Conservation (phyloP, 2,888 invertebrate species). For the Drosophila atroscutellata region DNA sequence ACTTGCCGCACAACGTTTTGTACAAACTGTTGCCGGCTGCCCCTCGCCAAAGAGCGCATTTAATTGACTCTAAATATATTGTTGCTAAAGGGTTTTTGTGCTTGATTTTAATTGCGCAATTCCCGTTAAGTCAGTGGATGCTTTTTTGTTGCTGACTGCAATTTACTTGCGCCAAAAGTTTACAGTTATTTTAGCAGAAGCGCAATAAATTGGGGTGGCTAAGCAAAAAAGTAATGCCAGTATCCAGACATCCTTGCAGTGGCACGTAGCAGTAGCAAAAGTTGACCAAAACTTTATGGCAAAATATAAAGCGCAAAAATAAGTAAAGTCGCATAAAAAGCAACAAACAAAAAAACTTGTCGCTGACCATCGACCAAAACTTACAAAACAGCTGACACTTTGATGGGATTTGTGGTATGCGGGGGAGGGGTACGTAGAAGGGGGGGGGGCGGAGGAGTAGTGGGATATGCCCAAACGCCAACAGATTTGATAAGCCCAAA, state of each 20-base stretch:
- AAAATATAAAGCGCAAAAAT: slow-evolving; percentile 37
- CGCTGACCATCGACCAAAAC: slow-evolving; percentile 41
- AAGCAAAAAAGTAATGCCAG: slow-evolving; percentile 29
- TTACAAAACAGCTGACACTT: slow-evolving; percentile 61
- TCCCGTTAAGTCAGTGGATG: slow-evolving; percentile 38
- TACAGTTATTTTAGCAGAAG: slow-evolving; percentile 69
- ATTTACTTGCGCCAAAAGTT: slow-evolving; percentile 61
- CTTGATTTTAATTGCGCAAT: slow-evolving; percentile 64
- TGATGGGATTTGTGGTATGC: neutral
- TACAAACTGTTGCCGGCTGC: slow-evolving; percentile 3
- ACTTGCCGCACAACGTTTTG: neutral
- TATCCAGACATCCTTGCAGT: slow-evolving; percentile 37
- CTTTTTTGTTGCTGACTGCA: slow-evolving; percentile 49
- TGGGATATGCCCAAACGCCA: slow-evolving; percentile 45
- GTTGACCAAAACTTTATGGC: slow-evolving; percentile 68
- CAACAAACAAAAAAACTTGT: slow-evolving; percentile 42
- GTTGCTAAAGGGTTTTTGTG: slow-evolving; percentile 52
- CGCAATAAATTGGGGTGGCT: slow-evolving; percentile 60
- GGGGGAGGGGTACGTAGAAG: neutral
- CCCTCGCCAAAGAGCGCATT: slow-evolving; percentile 25
- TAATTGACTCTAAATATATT: slow-evolving; percentile 78
- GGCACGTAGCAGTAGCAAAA: slow-evolving; percentile 51
- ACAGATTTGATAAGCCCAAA: slow-evolving; percentile 72
- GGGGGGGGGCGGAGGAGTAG: too few relatives aligned
- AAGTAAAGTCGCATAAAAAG: slow-evolving; percentile 60